Evolutionary conservation across 2,113 vertebrate genomes (phyloP).

Genomic region (Variabilichromis moorii): DNA sequence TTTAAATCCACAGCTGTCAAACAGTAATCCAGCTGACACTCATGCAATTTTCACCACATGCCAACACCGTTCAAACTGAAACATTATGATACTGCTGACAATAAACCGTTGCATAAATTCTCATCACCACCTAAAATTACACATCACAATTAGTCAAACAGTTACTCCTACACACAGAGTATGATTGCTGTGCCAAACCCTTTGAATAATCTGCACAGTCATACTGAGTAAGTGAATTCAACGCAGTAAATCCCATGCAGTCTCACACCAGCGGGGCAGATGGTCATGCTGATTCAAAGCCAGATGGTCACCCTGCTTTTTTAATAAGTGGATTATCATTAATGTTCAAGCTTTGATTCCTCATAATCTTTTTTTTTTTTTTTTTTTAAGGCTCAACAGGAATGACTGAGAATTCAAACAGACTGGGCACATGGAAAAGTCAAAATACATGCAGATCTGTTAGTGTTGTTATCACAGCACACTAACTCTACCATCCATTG

Average conservation of each 20-base stretch:
- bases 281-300: conserved; percentile 21
- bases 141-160: neutral
- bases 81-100: neutral
- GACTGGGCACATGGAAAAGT: neutral
- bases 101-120: neutral
- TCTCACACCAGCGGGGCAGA: conserved; percentile 14
- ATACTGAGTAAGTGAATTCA: neutral
- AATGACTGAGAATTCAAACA: conserved; percentile 19
- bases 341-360: conserved; percentile 32
- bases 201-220: neutral
- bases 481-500: conserved; percentile 91
- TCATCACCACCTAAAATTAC: neutral
- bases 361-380: neutral
- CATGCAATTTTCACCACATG: neutral
- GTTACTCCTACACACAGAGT: neutral
- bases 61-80: neutral
- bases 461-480: neutral
- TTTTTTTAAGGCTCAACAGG: neutral
- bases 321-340: conserved; percentile 46
- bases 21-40: neutral
- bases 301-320: conserved; percentile 3
- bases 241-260: conserved; percentile 13
- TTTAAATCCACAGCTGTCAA: neutral
- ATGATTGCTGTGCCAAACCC: neutral
- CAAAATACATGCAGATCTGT: neutral